Conservation (phyloP, 2,113 vertebrate species). For the Epinephelus lanceolatus region DNA sequence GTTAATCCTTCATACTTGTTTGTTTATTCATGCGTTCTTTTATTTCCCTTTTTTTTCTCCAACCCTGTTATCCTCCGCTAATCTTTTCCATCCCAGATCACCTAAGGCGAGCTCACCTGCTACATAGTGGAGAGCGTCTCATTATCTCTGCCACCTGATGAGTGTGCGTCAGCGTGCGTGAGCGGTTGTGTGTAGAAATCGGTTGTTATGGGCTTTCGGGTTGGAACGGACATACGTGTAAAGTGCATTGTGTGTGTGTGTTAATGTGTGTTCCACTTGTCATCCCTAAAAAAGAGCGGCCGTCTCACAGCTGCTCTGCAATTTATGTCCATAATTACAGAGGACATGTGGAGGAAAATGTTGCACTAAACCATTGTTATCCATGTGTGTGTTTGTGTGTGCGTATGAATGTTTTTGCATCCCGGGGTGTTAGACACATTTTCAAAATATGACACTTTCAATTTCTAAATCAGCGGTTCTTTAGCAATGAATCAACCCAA, state of each 20-base stretch:
- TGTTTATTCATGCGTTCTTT: constrained; percentile 50
- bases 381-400: constrained; percentile 11
- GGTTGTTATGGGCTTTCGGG: background rate
- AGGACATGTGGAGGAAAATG: constrained; percentile 19
- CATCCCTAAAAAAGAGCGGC: constrained; percentile 15
- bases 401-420: background rate
- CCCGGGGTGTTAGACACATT: background rate
- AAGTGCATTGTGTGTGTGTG: constrained; percentile 6
- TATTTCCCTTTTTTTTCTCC: constrained; percentile 23
- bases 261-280: constrained; percentile 16
- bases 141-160: constrained; percentile 43
- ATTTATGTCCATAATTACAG: constrained; percentile 55
- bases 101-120: constrained; percentile 64
- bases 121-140: constrained; percentile 8
- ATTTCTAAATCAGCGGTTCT: constrained; percentile 34
- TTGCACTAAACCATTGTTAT: constrained; percentile 4
- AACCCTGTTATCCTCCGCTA: constrained; percentile 48
- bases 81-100: constrained; percentile 66
- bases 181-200: constrained; percentile 15
- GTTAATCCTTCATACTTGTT: constrained; percentile 40
- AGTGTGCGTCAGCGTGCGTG: constrained; percentile 15
- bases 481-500: constrained; percentile 23
- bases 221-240: constrained; percentile 1
- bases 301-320: constrained; percentile 47
- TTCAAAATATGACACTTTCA: constrained; percentile 45